Evolutionary conservation across 2,113 vertebrate genomes (phyloP).

Genomic region (Halcyon senegalensis): DNA sequence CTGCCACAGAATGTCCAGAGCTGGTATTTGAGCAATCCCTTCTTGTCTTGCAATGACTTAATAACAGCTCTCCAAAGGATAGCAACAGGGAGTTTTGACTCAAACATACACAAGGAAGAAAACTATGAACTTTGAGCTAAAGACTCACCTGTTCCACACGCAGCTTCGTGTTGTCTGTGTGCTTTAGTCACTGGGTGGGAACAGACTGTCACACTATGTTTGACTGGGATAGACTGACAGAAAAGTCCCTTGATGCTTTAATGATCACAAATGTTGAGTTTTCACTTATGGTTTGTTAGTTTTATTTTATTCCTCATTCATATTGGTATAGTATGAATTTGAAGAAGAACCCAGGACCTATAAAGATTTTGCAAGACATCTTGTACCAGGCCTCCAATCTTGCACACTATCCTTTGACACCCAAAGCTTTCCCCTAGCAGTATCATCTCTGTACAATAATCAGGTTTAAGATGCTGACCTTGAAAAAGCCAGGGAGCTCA

Average conservation of each 20-base stretch:
- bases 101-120: background rate
- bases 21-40: background rate
- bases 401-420: background rate
- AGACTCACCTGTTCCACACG: background rate
- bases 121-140: background rate
- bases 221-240: background rate
- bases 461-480: background rate
- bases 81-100: background rate
- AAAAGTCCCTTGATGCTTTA: background rate
- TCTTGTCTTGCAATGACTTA: background rate
- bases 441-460: background rate
- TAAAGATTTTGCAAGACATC: background rate
- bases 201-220: fast-evolving
- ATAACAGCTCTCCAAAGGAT: background rate
- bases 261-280: background rate
- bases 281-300: background rate
- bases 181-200: background rate
- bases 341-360: background rate
- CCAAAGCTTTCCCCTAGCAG: background rate
- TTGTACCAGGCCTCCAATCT: background rate
- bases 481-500: background rate
- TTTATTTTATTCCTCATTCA: background rate
- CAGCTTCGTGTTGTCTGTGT: background rate
- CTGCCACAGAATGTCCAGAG: background rate
- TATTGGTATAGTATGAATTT: background rate